Conservation (phyloP, 2,888 invertebrate species). For the Hylaea fasciaria region DNA sequence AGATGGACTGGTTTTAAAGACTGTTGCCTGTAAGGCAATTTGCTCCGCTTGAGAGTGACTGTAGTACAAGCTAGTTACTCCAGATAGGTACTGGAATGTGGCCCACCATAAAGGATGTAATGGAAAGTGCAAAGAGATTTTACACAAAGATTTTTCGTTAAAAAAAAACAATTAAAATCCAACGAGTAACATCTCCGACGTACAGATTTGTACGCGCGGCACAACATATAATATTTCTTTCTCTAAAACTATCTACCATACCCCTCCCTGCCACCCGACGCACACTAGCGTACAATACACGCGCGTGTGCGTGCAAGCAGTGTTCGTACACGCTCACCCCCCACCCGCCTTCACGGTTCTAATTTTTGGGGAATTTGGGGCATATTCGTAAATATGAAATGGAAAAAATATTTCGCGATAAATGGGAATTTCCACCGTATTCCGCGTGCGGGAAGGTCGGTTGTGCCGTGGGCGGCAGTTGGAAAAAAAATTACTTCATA, state of each 20-base stretch:
- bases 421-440: slow-evolving; percentile 59
- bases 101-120: too few relatives aligned
- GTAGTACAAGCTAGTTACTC: too few relatives aligned
- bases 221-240: slow-evolving; percentile 74
- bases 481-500: slow-evolving; percentile 85
- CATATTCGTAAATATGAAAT: slow-evolving; percentile 86
- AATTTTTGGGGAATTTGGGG: slow-evolving; percentile 86
- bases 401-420: slow-evolving; percentile 83
- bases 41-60: too few relatives aligned
- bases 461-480: slow-evolving; percentile 58
- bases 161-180: slow-evolving; percentile 51
- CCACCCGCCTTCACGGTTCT: slow-evolving; percentile 83
- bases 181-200: slow-evolving; percentile 53
- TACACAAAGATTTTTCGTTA: too few relatives aligned
- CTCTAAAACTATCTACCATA: slow-evolving; percentile 80
- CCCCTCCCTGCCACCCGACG: slow-evolving; percentile 45
- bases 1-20: too few relatives aligned
- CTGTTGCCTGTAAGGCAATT: too few relatives aligned
- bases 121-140: too few relatives aligned
- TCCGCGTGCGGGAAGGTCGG: slow-evolving; percentile 49
- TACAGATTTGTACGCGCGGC: slow-evolving; percentile 52
- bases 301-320: slow-evolving; percentile 65
- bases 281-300: slow-evolving; percentile 31
- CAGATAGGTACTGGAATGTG: too few relatives aligned
- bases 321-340: slow-evolving; percentile 65